Base-by-base conservation (phyloP, 2,888 invertebrate species). In the Eremobia ochroleuca region DNA sequence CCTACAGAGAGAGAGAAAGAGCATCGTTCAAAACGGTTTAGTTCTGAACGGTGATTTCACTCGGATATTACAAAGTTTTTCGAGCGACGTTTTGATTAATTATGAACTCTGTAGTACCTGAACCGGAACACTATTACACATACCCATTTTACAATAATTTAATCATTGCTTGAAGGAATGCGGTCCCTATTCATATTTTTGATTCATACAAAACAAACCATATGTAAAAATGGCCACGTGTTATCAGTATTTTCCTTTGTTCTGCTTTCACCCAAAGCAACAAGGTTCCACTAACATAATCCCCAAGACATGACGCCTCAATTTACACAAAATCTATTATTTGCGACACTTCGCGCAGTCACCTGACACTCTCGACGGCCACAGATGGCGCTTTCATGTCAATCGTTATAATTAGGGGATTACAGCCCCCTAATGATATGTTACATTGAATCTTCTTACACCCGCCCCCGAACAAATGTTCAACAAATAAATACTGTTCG, bases 401-500 rank as follows among this genome's bases (percentile, higher is more conserved):
- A 96, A 96, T 96, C 94, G 96, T 96, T 96, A 96, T 97, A 96
- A 96, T 97, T 96, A 97, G 96, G 94, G 96, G 96, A 96, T 96
- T 96, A 95, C 92, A 91, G 86, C 92, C 94, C 95, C 94, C 94
- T 96, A 95, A 97, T 96, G 95, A 95, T 95, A 95, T 92, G 96
- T 95, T 95, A 95, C 95, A 95, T 95, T 95, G 95, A 96, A 95
- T 94, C 94, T 94, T 91, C 92, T 95, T 92, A 95, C 96, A 94
- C 96, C 96, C 93, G 94, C 96, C 96, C 93, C 95, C 92, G 94
- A 92, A 94, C 96, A 96, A 96, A 96, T 96, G 96, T 95, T 93
- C 79, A 79, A 90, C 89, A 92, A 92, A 92, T 94, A 94, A 94
- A 94, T 94, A 95, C 92, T 93, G 93, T 92, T 93, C 93, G 88